These are phyloP conservation scores for Corella eumyota DNA, from an alignment of 23 tunicate genomes.

Conservation along the genomic window DNA sequence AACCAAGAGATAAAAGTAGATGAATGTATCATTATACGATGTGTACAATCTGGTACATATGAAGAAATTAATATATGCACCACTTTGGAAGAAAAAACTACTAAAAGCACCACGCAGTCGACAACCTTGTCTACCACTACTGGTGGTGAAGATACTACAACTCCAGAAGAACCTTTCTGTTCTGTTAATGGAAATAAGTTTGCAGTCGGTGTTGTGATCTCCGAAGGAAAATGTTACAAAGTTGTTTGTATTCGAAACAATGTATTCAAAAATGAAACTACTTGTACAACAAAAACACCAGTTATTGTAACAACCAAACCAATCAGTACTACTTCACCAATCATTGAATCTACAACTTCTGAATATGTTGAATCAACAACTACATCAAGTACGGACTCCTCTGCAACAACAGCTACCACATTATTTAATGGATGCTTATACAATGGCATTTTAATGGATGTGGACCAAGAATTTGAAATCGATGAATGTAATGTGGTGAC, in stretches of 20 bases:
- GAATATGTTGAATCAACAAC: too few species aligned
- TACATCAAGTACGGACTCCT: too few species aligned
- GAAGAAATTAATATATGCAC: not conserved
- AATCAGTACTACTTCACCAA: not conserved
- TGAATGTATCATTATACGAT: not conserved
- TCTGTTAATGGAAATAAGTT: not conserved
- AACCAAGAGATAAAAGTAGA: not conserved
- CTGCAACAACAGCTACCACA: too few species aligned
- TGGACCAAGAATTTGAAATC: too few species aligned
- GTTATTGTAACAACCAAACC: not conserved
- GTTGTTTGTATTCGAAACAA: not conserved
- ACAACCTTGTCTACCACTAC: not conserved
- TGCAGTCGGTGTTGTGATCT: conserved; percentile 6
- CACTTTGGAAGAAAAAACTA: too few species aligned
- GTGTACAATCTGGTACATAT: not conserved
- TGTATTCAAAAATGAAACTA: conserved; percentile 1
- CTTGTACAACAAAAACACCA: not conserved
- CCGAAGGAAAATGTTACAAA: not conserved
- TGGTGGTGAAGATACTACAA: not conserved
- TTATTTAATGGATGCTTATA: too few species aligned
- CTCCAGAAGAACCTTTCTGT: not conserved
- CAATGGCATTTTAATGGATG: too few species aligned
- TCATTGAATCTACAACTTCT: not conserved
- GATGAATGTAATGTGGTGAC: too few species aligned
- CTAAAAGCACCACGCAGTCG: too few species aligned